These are phyloP conservation scores for Archocentrus centrarchus DNA, from an alignment of 2,113 vertebrate genomes.

Conservation along the genomic window DNA sequence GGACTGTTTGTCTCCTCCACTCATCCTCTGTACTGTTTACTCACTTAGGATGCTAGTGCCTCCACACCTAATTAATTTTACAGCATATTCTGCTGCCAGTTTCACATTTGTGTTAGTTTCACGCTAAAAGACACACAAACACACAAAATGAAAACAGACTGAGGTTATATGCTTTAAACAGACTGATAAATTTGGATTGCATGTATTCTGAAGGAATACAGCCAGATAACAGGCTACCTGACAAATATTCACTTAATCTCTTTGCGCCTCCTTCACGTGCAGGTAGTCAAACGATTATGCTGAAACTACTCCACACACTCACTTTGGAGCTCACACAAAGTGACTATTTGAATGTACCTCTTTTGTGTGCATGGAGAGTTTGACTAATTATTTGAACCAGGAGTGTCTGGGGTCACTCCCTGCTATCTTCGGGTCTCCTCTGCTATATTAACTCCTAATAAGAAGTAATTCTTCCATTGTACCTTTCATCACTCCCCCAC, in stretches of 20 bases:
- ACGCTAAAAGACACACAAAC: constrained; percentile 5
- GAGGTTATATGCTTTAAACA: constrained; percentile 27
- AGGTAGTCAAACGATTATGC: constrained; percentile 8
- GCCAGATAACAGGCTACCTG: background rate
- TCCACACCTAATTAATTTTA: constrained; percentile 65
- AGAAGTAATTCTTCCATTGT: constrained; percentile 44
- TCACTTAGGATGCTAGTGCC: constrained; percentile 57
- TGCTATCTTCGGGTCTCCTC: constrained; percentile 33
- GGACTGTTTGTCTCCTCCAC: constrained; percentile 55
- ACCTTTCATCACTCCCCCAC: constrained; percentile 30
- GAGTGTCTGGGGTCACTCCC: constrained; percentile 41
- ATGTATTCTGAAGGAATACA: background rate
- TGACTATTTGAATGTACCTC: constrained; percentile 38
- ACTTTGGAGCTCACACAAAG: background rate
- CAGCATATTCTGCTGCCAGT: constrained; percentile 59
- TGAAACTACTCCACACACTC: background rate
- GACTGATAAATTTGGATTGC: constrained; percentile 26
- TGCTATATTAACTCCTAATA: constrained; percentile 51
- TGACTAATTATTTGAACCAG: constrained; percentile 61
- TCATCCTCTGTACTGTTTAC: constrained; percentile 58
- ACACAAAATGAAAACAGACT: constrained; percentile 24
- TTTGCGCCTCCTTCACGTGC: background rate
- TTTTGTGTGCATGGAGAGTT: constrained; percentile 25
- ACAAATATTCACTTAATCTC: background rate
- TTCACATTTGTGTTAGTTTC: constrained; percentile 44